Percentiles rank a stretch among this genome's conserved stretches.
phyloP scores from a whole-genome alignment of 2,888 invertebrate species.

The Meghimatium bilineatum region DNA sequence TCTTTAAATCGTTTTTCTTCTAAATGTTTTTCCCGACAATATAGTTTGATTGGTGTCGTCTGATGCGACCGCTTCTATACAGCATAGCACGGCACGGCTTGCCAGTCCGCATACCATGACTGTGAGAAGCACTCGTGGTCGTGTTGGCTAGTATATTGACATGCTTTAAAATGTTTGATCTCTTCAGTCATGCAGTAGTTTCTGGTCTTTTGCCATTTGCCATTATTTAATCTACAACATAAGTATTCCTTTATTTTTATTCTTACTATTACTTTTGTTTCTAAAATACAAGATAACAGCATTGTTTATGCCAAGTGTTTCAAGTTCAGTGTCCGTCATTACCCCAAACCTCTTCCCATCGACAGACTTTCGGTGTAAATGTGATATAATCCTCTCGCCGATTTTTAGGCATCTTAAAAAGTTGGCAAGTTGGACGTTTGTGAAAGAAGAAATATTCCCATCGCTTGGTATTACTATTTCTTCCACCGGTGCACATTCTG shows the following conservation, averaged over 20 bases:
- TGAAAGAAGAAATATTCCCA: conserved; percentile 70
- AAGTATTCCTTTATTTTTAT: conserved; percentile 49
- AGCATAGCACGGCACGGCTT: no score
- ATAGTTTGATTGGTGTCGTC: no score
- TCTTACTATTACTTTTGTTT: conserved; percentile 56
- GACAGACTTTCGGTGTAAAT: conserved; percentile 65
- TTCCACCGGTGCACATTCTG: conserved; percentile 65
- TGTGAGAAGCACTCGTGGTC: no score
- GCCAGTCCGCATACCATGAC: no score
- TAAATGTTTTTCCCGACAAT: no score
- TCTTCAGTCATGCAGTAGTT: no score
- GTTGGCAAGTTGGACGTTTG: conserved; percentile 69
- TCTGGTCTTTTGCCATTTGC: no score
- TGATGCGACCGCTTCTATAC: no score
- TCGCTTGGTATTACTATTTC: conserved; percentile 70
- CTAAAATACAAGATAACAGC: conserved; percentile 66
- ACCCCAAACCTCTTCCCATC: conserved; percentile 73
- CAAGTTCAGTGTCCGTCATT: conserved; percentile 70
- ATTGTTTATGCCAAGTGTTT: conserved; percentile 68
- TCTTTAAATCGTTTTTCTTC: no score
- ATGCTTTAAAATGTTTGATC: no score
- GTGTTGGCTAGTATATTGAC: no score
- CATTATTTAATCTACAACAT: conserved; percentile 32
- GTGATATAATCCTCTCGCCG: conserved; percentile 65
- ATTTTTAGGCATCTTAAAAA: conserved; percentile 69